Evolutionary conservation across 1,140 invertebrate species (phyloP).

Genomic region (Leptopilina clavipes): DNA sequence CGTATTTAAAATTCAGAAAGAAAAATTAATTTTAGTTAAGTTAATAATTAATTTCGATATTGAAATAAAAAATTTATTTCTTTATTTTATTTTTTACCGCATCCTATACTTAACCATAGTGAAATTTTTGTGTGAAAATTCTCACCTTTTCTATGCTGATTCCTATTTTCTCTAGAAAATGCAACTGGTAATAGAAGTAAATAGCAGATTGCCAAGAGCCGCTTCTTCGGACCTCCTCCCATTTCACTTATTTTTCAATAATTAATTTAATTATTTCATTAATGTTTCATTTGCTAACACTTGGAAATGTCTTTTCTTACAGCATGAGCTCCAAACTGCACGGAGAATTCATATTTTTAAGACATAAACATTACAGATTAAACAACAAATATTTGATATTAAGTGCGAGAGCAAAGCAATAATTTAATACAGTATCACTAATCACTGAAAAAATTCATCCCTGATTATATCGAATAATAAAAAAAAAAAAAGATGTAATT

Average conservation of each 20-base stretch:
- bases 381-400: constrained; percentile 2
- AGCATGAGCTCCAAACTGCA: background rate
- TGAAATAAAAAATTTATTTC: too few relatives aligned
- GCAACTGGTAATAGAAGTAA: background rate
- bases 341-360: background rate
- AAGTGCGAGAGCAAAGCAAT: background rate
- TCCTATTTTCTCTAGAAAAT: constrained; percentile 10
- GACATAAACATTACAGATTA: background rate
- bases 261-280: constrained; percentile 24
- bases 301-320: background rate
- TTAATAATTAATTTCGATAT: too few relatives aligned
- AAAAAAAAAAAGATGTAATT: background rate
- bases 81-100: background rate
- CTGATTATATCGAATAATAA: background rate
- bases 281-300: constrained; percentile 2
- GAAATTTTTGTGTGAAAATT: background rate
- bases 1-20: too few relatives aligned
- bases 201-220: background rate
- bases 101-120: background rate
- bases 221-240: constrained; percentile 18
- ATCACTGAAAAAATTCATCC: background rate
- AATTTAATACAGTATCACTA: background rate
- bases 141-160: background rate
- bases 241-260: constrained; percentile 33
- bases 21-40: too few relatives aligned